phyloP scores from a whole-genome alignment of 2,113 vertebrate species.

The Glaucomys volans region DNA sequence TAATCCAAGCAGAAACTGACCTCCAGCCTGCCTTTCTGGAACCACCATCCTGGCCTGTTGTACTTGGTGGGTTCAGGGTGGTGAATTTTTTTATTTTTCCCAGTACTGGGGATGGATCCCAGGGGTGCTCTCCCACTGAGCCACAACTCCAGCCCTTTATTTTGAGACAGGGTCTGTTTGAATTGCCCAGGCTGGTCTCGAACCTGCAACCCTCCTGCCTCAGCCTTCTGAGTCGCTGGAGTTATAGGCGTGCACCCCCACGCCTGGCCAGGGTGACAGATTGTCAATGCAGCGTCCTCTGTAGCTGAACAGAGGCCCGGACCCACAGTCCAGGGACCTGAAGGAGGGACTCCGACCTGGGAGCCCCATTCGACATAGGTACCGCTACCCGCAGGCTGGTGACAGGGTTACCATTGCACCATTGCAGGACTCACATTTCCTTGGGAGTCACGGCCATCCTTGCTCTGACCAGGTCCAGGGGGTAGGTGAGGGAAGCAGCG shows the following conservation, averaged over 20 bases:
- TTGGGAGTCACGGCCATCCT: slow-evolving; percentile 99
- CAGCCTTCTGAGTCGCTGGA: too few relatives aligned
- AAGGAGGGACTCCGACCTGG: neutral
- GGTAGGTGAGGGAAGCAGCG: slow-evolving; percentile 95
- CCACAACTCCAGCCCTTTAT: too few relatives aligned
- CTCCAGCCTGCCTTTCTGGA: neutral
- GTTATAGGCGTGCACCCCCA: too few relatives aligned
- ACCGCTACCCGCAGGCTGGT: neutral
- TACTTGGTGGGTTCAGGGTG: neutral
- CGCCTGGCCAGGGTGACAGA: neutral
- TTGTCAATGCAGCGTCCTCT: neutral
- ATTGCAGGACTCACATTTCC: slow-evolving; percentile 93
- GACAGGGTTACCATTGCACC: rapidly evolving
- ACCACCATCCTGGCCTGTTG: too few relatives aligned
- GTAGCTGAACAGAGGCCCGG: neutral
- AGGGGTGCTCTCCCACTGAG: too few relatives aligned
- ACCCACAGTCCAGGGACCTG: neutral
- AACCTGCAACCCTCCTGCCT: too few relatives aligned
- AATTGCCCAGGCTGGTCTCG: too few relatives aligned
- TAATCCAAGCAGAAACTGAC: neutral
- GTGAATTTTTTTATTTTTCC: too few relatives aligned
- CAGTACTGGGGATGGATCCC: too few relatives aligned
- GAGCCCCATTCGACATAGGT: neutral
- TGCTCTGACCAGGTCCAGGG: slow-evolving; percentile 98
- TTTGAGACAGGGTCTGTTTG: too few relatives aligned